Conservation (phyloP, 2,888 invertebrate species). For the Leptinotarsa tumamoca region DNA sequence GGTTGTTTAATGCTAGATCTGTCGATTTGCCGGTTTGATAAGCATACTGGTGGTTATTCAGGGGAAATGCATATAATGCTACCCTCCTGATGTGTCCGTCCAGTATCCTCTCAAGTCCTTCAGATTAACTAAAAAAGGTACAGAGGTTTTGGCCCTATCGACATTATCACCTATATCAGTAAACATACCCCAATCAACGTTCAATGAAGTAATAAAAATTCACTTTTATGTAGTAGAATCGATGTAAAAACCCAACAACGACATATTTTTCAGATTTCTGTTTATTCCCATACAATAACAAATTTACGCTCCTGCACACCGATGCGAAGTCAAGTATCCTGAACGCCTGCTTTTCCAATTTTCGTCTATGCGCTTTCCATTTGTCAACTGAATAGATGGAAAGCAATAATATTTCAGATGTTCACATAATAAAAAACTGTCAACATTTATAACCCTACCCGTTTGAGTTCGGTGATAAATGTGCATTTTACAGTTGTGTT, state of each 20-base stretch:
- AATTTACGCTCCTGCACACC: conserved; percentile 9
- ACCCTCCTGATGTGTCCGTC: no score
- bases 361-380: conserved; percentile 19
- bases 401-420: conserved; percentile 29
- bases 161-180: no score
- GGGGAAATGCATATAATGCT: no score
- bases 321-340: conserved; percentile 1
- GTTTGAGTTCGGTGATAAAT: conserved; percentile 18
- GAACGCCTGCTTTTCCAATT: conserved; percentile 12
- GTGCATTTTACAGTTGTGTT: conserved; percentile 15
- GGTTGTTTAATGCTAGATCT: no score
- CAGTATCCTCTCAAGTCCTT: no score
- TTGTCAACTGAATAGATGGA: conserved; percentile 24
- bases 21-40: no score
- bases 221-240: background rate
- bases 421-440: conserved; percentile 39
- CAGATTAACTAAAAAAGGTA: no score
- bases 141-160: no score
- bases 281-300: conserved; percentile 2
- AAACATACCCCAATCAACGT: background rate
- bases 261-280: background rate
- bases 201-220: background rate
- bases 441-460: conserved; percentile 37
- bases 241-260: background rate
- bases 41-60: no score